These are phyloP conservation scores for Apamea crenata DNA, from an alignment of 2,888 invertebrate species.

Conservation along the genomic window DNA sequence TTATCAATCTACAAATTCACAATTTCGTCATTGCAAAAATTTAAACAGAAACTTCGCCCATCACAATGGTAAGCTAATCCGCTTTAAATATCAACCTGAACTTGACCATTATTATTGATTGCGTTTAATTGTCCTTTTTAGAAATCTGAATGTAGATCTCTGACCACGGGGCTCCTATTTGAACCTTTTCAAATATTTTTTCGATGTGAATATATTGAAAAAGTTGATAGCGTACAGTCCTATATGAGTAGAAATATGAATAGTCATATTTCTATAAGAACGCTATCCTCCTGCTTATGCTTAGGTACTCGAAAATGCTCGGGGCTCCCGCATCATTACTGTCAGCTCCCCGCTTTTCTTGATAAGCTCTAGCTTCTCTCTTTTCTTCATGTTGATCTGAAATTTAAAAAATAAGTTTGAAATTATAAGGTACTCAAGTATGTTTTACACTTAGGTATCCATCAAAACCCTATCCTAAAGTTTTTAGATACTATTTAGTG, in stretches of 20 bases:
- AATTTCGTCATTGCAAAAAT: too few species aligned
- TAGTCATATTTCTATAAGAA: too few species aligned
- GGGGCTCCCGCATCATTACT: not conserved
- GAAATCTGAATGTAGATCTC: not conserved
- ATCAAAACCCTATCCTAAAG: not conserved
- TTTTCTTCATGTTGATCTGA: not conserved
- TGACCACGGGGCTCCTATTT: not conserved
- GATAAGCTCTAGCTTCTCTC: not conserved
- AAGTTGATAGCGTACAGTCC: too few species aligned
- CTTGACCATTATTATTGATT: too few species aligned
- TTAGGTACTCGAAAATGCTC: not conserved
- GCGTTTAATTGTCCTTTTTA: not conserved
- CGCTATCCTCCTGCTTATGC: not conserved
- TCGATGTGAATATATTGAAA: too few species aligned
- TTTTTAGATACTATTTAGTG: not conserved
- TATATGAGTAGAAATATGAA: too few species aligned
- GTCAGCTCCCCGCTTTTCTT: not conserved
- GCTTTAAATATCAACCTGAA: not conserved
- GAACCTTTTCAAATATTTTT: not conserved
- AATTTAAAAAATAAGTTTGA: not conserved
- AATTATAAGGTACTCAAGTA: not conserved
- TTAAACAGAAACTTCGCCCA: not conserved
- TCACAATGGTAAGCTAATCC: not conserved
- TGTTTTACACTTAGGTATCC: not conserved
- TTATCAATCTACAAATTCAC: not conserved